These are phyloP conservation scores for Phylloscopus trochilus DNA, from an alignment of 2,113 vertebrate species.

Conservation along the genomic window DNA sequence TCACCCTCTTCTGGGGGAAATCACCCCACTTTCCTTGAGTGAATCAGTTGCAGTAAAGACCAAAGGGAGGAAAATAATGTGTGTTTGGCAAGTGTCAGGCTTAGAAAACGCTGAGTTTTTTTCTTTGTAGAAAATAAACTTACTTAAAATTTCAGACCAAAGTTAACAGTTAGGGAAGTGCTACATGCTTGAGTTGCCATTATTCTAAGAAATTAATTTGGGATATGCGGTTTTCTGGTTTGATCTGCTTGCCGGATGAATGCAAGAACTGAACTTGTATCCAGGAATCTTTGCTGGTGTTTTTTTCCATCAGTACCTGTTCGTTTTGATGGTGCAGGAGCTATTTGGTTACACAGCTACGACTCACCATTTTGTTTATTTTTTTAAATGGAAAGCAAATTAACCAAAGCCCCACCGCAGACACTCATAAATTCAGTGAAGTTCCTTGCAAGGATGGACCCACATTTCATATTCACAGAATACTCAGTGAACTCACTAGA, in stretches of 20 bases:
- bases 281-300: neutral
- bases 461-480: neutral
- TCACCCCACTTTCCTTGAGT: neutral
- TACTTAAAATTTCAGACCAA: neutral
- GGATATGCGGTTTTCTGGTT: neutral
- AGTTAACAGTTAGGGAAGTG: neutral
- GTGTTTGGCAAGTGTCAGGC: neutral
- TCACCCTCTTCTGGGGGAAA: neutral
- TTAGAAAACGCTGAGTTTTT: neutral
- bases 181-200: fast-evolving
- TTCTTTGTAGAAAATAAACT: neutral
- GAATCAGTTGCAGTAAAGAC: neutral
- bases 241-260: neutral
- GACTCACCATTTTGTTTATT: neutral
- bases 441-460: neutral
- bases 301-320: neutral
- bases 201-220: neutral
- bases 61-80: neutral
- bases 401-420: neutral
- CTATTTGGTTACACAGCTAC: neutral
- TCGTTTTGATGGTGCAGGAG: neutral
- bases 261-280: neutral
- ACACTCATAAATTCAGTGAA: neutral
- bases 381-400: neutral
- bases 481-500: neutral